Conservation (phyloP, 2,888 invertebrate species). For the Metallyticus violacea region DNA sequence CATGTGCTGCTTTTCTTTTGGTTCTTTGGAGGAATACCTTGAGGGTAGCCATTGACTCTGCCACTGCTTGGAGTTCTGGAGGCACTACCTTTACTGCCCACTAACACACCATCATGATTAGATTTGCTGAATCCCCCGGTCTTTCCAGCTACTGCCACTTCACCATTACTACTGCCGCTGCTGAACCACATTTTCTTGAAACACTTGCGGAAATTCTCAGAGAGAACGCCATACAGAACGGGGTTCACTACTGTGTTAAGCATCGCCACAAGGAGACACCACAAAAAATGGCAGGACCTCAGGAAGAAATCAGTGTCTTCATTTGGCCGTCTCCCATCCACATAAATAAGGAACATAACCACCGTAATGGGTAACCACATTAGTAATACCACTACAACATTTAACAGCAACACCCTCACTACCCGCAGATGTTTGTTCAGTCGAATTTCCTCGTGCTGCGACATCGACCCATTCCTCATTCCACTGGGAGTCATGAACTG, state of each 20-base stretch:
- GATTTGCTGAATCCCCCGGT: slow-evolving; percentile 26
- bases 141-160: slow-evolving; percentile 36
- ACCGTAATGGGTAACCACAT: slow-evolving; percentile 58
- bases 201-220: slow-evolving; percentile 53
- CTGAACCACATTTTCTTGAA: slow-evolving; percentile 47
- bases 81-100: slow-evolving; percentile 29
- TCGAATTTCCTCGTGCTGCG: slow-evolving; percentile 52
- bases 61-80: slow-evolving; percentile 38
- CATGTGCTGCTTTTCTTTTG: slow-evolving; percentile 43
- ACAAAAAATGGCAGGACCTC: slow-evolving; percentile 53
- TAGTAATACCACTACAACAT: slow-evolving; percentile 54
- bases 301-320: slow-evolving; percentile 53
- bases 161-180: slow-evolving; percentile 28
- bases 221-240: slow-evolving; percentile 54
- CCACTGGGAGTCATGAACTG: slow-evolving; percentile 46
- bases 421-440: slow-evolving; percentile 54
- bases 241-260: slow-evolving; percentile 57
- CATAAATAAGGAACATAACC: slow-evolving; percentile 53
- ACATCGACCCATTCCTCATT: slow-evolving; percentile 45
- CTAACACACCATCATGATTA: neutral
- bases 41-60: slow-evolving; percentile 35
- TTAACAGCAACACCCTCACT: slow-evolving; percentile 52
- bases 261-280: slow-evolving; percentile 51
- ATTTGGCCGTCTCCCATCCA: slow-evolving; percentile 52
- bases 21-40: slow-evolving; percentile 35